Conservation (phyloP, 1,140 invertebrate species). For the Augochlora pura region DNA sequence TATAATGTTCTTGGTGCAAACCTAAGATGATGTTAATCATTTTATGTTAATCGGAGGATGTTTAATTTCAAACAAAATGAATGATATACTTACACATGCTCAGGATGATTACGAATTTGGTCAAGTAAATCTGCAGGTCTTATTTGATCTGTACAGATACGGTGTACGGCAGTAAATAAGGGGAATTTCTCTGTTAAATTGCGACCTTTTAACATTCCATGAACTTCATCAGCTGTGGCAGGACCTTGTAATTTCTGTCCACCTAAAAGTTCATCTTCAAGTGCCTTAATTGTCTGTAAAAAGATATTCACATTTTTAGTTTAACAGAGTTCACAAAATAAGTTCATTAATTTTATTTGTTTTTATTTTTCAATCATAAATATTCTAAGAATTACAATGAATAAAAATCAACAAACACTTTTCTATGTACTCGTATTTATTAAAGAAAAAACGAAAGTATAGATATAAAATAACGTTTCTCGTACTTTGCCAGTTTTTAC, state of each 20-base stretch:
- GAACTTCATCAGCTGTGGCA: conserved; percentile 90
- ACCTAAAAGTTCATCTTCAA: conserved; percentile 91
- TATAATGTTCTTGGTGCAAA: conserved; percentile 58
- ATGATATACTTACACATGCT: conserved; percentile 82
- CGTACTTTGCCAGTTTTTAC: conserved; percentile 87
- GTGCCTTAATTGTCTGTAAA: conserved; percentile 84
- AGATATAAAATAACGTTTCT: neutral
- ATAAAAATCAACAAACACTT: no score
- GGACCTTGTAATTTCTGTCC: conserved; percentile 93
- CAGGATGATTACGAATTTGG: conserved; percentile 87
- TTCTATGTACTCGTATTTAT: neutral
- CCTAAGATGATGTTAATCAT: conserved; percentile 22
- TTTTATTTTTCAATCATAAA: no score
- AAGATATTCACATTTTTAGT: conserved; percentile 41
- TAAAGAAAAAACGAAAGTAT: neutral
- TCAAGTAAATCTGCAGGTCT: conserved; percentile 85
- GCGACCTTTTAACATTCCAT: conserved; percentile 84
- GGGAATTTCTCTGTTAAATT: conserved; percentile 87
- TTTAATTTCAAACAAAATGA: conserved; percentile 1
- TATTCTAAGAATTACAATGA: no score
- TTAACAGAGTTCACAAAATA: neutral
- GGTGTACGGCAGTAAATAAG: conserved; percentile 88
- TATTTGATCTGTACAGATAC: conserved; percentile 86
- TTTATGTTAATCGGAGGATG: conserved; percentile 2
- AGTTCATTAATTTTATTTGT: neutral